A percentile compares a stretch with the other conserved stretches of the same genome.
Conservation (phyloP, 2,888 invertebrate species). For the Catocala fraxini region DNA sequence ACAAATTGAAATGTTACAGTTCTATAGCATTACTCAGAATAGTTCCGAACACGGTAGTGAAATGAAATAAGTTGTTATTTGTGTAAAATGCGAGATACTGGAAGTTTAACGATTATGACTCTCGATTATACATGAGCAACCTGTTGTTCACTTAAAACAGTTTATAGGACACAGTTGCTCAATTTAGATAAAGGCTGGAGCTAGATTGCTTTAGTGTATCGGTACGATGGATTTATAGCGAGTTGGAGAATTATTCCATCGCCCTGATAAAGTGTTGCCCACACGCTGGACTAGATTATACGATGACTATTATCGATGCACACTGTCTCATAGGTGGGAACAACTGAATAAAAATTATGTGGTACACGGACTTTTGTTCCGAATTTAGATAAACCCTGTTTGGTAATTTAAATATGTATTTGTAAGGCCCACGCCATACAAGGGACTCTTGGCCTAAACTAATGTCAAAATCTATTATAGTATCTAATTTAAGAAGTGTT, state of each 20-base stretch:
- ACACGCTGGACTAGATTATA: too few relatives aligned
- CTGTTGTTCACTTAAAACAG: constrained; percentile 40
- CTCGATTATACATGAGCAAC: constrained; percentile 47
- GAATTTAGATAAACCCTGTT: too few relatives aligned
- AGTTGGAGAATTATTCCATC: constrained; percentile 11
- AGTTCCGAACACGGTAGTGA: constrained; percentile 32
- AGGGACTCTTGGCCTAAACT: too few relatives aligned
- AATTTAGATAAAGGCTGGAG: constrained; percentile 31
- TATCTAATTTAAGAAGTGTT: too few relatives aligned
- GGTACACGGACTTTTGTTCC: too few relatives aligned
- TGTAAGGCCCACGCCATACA: too few relatives aligned
- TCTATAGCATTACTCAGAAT: constrained; percentile 26
- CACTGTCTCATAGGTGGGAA: too few relatives aligned
- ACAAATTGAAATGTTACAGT: constrained; percentile 42
- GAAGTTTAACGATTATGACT: constrained; percentile 58
- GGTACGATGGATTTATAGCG: constrained; percentile 38
- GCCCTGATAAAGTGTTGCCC: background rate
- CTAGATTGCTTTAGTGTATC: constrained; percentile 25
- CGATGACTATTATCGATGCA: too few relatives aligned
- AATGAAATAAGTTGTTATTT: constrained; percentile 52
- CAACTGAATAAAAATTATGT: too few relatives aligned
- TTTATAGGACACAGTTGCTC: constrained; percentile 37
- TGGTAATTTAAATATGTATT: too few relatives aligned
- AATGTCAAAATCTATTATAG: too few relatives aligned
- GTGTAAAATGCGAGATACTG: constrained; percentile 51